Percentiles rank a stretch among this genome's conserved stretches.
phyloP scores from a whole-genome alignment of 1,140 invertebrate genomes.

The Bradynema listronoti region DNA sequence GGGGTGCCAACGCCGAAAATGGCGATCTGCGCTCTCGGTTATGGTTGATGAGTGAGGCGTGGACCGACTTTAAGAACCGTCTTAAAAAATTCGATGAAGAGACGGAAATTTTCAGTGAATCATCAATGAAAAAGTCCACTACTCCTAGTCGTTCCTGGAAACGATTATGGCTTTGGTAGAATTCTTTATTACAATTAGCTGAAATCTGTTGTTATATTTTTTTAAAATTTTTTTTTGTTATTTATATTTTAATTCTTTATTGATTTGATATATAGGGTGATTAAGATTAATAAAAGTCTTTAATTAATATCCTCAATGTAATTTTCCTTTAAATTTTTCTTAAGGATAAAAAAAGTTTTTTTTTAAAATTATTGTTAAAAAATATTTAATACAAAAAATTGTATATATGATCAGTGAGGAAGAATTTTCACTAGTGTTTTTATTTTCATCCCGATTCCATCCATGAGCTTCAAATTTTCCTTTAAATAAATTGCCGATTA shows the following conservation, averaged over 20 bases:
- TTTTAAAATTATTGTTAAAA: background rate
- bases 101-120: background rate
- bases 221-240: background rate
- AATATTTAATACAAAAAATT: background rate
- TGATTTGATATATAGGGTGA: conserved; percentile 2
- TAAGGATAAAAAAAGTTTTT: too few species aligned
- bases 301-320: too few species aligned
- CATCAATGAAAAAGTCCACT: background rate
- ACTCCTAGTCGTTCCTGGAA: conserved; percentile 10
- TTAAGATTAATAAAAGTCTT: too few species aligned
- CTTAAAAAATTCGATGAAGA: conserved; percentile 14
- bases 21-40: conserved; percentile 29
- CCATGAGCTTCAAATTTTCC: background rate
- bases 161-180: conserved; percentile 20
- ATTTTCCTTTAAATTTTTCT: too few species aligned
- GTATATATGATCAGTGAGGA: background rate
- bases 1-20: conserved; percentile 39
- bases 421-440: background rate
- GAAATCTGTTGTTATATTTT: background rate
- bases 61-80: conserved; percentile 32
- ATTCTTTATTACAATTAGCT: too few species aligned
- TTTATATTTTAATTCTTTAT: background rate
- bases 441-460: background rate
- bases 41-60: conserved; percentile 45
- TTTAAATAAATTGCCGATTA: too few species aligned